phyloP scores from a whole-genome alignment of 2,888 invertebrate genomes.

The Saturnia japonica region DNA sequence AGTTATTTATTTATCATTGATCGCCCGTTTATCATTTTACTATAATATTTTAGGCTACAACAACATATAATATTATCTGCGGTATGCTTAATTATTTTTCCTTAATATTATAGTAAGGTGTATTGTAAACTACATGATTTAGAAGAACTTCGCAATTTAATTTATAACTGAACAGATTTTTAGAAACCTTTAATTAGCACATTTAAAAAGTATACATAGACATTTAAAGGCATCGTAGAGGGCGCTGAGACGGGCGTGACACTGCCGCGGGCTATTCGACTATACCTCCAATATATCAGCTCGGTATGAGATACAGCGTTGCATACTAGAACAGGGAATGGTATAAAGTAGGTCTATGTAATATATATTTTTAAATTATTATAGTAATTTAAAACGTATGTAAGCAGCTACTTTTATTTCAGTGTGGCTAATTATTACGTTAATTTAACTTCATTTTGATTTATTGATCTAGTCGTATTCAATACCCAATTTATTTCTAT shows the following conservation, averaged over 20 bases:
- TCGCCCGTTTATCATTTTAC: no score
- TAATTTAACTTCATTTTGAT: neutral
- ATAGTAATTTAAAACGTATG: neutral
- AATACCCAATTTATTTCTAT: no score
- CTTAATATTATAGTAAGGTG: no score
- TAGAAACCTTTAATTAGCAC: neutral
- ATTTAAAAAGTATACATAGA: neutral
- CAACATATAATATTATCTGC: no score
- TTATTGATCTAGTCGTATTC: neutral
- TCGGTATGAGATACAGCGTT: conserved; percentile 63
- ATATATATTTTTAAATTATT: neutral
- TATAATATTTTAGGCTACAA: no score
- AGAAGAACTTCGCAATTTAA: neutral
- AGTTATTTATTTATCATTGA: no score
- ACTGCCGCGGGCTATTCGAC: conserved; percentile 71
- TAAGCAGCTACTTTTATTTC: neutral
- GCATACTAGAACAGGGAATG: conserved; percentile 44
- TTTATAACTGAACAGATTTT: neutral
- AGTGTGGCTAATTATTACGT: neutral
- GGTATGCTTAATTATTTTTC: no score
- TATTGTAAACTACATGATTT: neutral
- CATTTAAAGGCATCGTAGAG: conserved; percentile 28
- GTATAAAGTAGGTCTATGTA: conserved; percentile 43
- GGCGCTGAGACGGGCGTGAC: conserved; percentile 35
- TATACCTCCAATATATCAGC: conserved; percentile 78